Percentiles rank a stretch among this genome's conserved stretches.
phyloP scores from a whole-genome alignment of 2,888 invertebrate genomes.

The Chrysomela aeneicollis region DNA sequence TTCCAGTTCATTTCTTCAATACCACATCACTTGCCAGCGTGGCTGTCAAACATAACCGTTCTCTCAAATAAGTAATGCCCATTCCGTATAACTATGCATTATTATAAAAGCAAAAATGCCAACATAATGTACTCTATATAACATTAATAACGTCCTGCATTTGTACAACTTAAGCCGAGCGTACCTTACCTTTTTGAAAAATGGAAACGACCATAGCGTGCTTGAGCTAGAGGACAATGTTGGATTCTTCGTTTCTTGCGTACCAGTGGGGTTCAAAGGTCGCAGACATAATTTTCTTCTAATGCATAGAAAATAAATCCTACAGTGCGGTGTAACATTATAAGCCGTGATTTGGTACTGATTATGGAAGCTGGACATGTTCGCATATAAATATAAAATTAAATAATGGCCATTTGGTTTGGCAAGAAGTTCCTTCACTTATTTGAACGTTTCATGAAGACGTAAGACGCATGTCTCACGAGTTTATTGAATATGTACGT shows the following conservation, averaged over 20 bases:
- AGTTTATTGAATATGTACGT: too few species aligned
- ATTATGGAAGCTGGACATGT: slow-evolving; percentile 16
- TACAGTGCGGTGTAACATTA: slow-evolving; percentile 23
- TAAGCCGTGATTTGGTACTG: slow-evolving; percentile 24
- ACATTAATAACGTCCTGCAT: slow-evolving; percentile 41
- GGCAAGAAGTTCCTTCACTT: background rate
- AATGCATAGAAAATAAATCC: slow-evolving; percentile 40
- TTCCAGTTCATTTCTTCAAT: too few species aligned
- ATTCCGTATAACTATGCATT: slow-evolving; percentile 24
- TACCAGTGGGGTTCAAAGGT: slow-evolving; percentile 37
- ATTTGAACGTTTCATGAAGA: too few species aligned
- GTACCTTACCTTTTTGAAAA: slow-evolving; percentile 37
- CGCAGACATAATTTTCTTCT: slow-evolving; percentile 44
- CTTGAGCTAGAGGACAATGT: slow-evolving; percentile 38
- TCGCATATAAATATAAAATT: slow-evolving; percentile 24
- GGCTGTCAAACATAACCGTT: slow-evolving; percentile 14
- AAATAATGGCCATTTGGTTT: background rate
- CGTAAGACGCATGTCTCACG: too few species aligned
- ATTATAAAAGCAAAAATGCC: slow-evolving; percentile 26
- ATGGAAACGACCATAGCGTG: slow-evolving; percentile 28
- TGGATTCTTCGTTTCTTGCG: slow-evolving; percentile 36
- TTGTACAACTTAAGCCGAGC: slow-evolving; percentile 40
- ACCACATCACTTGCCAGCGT: too few species aligned
- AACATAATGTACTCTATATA: slow-evolving; percentile 27
- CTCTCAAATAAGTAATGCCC: slow-evolving; percentile 7